Conservation (phyloP, 2,888 invertebrate genomes). For the Unio delphinus region DNA sequence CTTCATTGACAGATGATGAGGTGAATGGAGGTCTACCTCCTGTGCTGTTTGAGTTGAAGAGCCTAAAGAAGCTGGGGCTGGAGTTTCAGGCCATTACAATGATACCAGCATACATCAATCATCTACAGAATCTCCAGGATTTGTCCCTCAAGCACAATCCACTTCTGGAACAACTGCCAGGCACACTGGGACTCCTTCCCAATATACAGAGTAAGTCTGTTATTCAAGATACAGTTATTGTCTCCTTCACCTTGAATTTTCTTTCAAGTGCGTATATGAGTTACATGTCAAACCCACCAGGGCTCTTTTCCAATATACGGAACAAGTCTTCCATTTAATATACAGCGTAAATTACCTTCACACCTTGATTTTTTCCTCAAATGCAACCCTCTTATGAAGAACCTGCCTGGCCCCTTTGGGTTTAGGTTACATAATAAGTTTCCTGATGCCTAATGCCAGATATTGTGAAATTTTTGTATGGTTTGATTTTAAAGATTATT, state of each 20-base stretch:
- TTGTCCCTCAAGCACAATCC: slow-evolving; percentile 54
- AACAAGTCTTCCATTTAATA: slow-evolving; percentile 31
- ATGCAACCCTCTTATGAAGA: slow-evolving; percentile 54
- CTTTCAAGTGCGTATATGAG: slow-evolving; percentile 49
- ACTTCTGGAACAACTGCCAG: slow-evolving; percentile 52
- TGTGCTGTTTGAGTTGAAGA: slow-evolving; percentile 49
- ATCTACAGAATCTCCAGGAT: slow-evolving; percentile 47
- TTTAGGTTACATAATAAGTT: slow-evolving; percentile 41
- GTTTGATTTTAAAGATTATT: slow-evolving; percentile 38
- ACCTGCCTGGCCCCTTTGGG: slow-evolving; percentile 51
- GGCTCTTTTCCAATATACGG: slow-evolving; percentile 51
- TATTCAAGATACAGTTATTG: not conserved
- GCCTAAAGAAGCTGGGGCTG: slow-evolving; percentile 51
- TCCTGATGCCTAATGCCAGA: not conserved
- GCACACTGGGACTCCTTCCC: slow-evolving; percentile 51
- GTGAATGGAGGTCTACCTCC: slow-evolving; percentile 57
- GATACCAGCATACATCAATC: slow-evolving; percentile 57
- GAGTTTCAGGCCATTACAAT: slow-evolving; percentile 57
- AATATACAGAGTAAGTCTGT: slow-evolving; percentile 49
- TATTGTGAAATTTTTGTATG: slow-evolving; percentile 15
- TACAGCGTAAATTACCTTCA: not conserved
- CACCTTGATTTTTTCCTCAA: slow-evolving; percentile 45
- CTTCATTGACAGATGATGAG: slow-evolving; percentile 23
- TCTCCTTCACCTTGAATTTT: slow-evolving; percentile 33
- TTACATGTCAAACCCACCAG: slow-evolving; percentile 50